phyloP scores from a whole-genome alignment of 2,113 vertebrate genomes.

The Mustela nigripes region DNA sequence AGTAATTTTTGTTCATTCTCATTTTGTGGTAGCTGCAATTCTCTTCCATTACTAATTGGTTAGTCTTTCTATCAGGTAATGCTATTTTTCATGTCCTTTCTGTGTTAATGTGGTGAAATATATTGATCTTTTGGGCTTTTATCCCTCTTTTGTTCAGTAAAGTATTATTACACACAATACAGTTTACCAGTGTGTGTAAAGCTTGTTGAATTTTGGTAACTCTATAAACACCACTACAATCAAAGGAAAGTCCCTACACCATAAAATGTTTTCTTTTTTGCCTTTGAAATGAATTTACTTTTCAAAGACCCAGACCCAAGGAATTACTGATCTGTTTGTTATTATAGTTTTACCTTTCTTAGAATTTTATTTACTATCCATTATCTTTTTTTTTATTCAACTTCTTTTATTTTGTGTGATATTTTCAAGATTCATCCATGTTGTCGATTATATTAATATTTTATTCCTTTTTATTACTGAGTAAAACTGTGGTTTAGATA shows the following conservation, averaged over 20 bases:
- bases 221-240: not conserved
- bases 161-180: not conserved
- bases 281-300: not conserved
- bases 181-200: not conserved
- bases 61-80: not conserved
- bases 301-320: not conserved
- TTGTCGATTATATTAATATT: not conserved
- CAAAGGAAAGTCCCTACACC: not conserved
- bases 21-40: not conserved
- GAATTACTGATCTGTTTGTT: not conserved
- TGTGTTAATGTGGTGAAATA: not conserved
- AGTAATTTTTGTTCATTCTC: slow-evolving; percentile 15
- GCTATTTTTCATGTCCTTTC: not conserved
- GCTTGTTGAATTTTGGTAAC: not conserved
- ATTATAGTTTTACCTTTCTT: not conserved
- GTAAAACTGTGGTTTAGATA: not conserved
- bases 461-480: not conserved
- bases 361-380: not conserved
- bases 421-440: not conserved
- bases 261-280: not conserved
- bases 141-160: not conserved
- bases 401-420: not conserved
- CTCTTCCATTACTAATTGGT: not conserved
- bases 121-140: not conserved
- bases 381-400: not conserved